These are phyloP conservation scores for Kryptolebias marmoratus DNA, from an alignment of 2,113 vertebrate genomes.

Conservation along the genomic window DNA sequence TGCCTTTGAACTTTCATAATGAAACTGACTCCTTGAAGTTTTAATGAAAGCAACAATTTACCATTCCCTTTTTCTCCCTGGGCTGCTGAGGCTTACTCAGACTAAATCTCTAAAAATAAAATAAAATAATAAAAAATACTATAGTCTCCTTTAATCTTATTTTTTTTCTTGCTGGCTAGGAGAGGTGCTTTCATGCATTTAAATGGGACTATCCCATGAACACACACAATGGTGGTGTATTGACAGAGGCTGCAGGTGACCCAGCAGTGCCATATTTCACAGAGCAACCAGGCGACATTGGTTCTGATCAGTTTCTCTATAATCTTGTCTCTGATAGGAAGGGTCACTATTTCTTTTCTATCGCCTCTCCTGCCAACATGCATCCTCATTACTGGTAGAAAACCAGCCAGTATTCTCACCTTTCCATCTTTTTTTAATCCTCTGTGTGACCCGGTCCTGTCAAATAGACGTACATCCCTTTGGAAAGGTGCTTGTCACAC, in stretches of 20 bases:
- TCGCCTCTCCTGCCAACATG: slow-evolving; percentile 2
- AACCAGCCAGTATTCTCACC: slow-evolving; percentile 42
- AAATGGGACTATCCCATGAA: slow-evolving; percentile 73
- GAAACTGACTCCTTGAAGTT: slow-evolving; percentile 80
- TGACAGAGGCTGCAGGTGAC: slow-evolving; percentile 56
- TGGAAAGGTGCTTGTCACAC: slow-evolving; percentile 15
- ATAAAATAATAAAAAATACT: slow-evolving; percentile 36
- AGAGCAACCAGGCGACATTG: slow-evolving; percentile 56
- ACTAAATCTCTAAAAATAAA: slow-evolving; percentile 42
- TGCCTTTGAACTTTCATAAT: slow-evolving; percentile 78
- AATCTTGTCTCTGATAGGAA: slow-evolving; percentile 51
- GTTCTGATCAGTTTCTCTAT: slow-evolving; percentile 33
- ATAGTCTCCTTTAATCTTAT: slow-evolving; percentile 78
- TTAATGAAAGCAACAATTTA: slow-evolving; percentile 82
- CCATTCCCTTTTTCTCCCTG: slow-evolving; percentile 67
- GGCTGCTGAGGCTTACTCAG: slow-evolving; percentile 53
- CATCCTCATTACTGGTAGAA: slow-evolving; percentile 39
- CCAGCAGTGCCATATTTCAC: slow-evolving; percentile 64
- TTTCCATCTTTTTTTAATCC: slow-evolving; percentile 47
- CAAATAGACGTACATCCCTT: slow-evolving; percentile 52
- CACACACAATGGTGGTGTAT: slow-evolving; percentile 54
- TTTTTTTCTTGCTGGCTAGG: slow-evolving; percentile 35
- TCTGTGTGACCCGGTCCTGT: slow-evolving; percentile 58
- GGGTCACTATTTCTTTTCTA: slow-evolving; percentile 51
- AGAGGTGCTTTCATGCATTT: slow-evolving; percentile 79